Base-by-base conservation (phyloP, 2,888 invertebrate genomes). In the Oscheius sp. region DNA sequence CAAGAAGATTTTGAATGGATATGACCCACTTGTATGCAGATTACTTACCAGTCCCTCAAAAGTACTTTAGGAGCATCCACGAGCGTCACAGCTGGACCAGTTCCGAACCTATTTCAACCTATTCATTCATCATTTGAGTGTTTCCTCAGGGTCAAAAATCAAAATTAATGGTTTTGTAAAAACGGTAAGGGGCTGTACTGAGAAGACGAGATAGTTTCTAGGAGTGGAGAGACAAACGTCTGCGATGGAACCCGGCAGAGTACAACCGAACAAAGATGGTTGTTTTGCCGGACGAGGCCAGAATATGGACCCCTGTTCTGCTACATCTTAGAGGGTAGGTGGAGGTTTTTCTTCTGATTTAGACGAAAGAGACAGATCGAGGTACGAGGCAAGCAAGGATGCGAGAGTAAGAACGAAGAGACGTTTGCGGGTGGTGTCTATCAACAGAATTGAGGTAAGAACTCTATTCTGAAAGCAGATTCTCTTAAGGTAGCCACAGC, bases 211-310 rank as follows among this genome's bases (percentile, higher is more conserved):
- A 9, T 48, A n/a, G 42, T n/a, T 48, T 42, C 4, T 7, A 73
- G 73, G 21, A 37, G 32, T 73, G 73, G 73, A 33, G 21, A 4
- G 73, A 73, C 50, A 10, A 1, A 9, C 29, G 73, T 33, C 21
- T 73, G 0, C 53, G 47, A 42, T 73, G 73, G 73, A 73, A 73
- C 35, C 29, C 73, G 29, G 53, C 57, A 7, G 73, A 73, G 9
- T 32, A 35, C 4, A 51, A 51, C 10, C 47, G 47, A 13, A 35
- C 37, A 1, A 13, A 21, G n/a, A 32, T 29, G 10, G 29, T 37
- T 7, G 35, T 33, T 0, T 9, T 73, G 29, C 73, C 73, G 1
- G 21, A 21, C 4, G 57, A 50, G 5, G 11, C 51, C 42, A 37
- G 13, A 1, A 65, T 73, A 5, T 73, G 73, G 73, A 63, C 48